Base-by-base conservation (phyloP, 64 coral and sea anemone genomes). In the Anthopleura sola region DNA sequence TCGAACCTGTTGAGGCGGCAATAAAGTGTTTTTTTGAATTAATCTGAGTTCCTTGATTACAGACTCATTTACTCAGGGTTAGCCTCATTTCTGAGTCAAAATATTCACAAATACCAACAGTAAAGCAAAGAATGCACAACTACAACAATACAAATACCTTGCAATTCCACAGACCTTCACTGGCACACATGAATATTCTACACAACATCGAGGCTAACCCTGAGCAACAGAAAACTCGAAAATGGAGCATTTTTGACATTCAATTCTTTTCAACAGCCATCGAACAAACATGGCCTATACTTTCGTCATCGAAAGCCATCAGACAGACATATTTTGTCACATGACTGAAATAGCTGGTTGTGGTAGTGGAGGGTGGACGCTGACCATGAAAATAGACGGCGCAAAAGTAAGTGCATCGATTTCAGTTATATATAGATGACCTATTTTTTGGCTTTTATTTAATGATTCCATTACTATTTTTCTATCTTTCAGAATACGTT, bases 371-470 rank as follows among this genome's bases (percentile, higher is more conserved):
- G 87, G 87, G 5, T 88, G 87, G 87, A 88, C 87, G 40, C 58
- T 88, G 79, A 68, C 44, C 44, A 88, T 88, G 87, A 88, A 88
- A 55, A 88, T 71, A 15, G 57, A 88, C 58, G 87, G 87, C 66
- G 28, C 62, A 18, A 88, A 88, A 82, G 87, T 78, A 60, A 71
- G 66, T 71, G 12, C 50, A 53, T 13, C 11, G 50, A 53, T 17
- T 62, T 24, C 20, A 24, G 21, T 17, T 19, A 1, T 21, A 17
- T 18, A 53, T 24, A 81, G 33, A 29, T 29, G 40, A 44, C 40
- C 4, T 44, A 44, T 44, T 8, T 8, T 44, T 44, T 3, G 9
- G 54, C 60, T 16, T 16, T 19, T 56, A n/a, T n/a, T 3, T 56
- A 16, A 56, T 24, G n/a, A 0, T 62, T 11, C 7, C 6, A 26